Base-by-base conservation (phyloP, 2,888 invertebrate genomes). In the Melinaea marsaeus region DNA sequence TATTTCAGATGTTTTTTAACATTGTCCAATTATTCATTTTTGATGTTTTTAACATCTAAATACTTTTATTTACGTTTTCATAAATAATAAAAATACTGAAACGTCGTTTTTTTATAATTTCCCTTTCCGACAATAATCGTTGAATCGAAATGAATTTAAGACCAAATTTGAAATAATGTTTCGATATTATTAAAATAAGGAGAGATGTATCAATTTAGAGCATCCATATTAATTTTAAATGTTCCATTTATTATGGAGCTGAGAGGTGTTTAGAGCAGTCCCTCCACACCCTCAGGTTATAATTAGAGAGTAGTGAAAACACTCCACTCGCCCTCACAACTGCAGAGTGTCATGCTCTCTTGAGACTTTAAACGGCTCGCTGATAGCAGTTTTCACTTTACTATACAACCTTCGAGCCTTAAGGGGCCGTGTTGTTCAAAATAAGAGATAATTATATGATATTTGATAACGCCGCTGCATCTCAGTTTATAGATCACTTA, bases 271-370 rank as follows among this genome's bases (percentile, higher is more conserved):
- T 46, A 46, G n/a, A 46, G 46, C 37, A 33, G 56, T 35, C 32
- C 48, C 60, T 65, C 46, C 32, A 57, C 60, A 56, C 60, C 70
- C 72, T 72, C 70, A 67, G 62, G 66, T 71, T 72, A 73, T 76
- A 79, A 76, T 78, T 78, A 74, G 68, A 61, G 66, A 58, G 69
- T 71, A 68, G 74, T 76, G 74, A 75, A 77, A 73, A 72, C 70
- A 66, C 62, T 70, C 71, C 70, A 71, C 73, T 72, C 60, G 58
- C 59, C 61, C 73, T 71, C 61, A 68, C 67, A 61, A 65, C 69
- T 72, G 72, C 70, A 72, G 72, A 72, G 69, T 71, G 76, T 74
- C 70, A 71, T 62, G 72, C 67, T 65, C 73, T 70, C 70, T 71
- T 71, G 70, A 68, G 71, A 69, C 66, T 74, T 73, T 73, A 70